These are phyloP conservation scores for Phenganax marumi DNA, from an alignment of 92 coral and sea anemone genomes.

Conservation along the genomic window DNA sequence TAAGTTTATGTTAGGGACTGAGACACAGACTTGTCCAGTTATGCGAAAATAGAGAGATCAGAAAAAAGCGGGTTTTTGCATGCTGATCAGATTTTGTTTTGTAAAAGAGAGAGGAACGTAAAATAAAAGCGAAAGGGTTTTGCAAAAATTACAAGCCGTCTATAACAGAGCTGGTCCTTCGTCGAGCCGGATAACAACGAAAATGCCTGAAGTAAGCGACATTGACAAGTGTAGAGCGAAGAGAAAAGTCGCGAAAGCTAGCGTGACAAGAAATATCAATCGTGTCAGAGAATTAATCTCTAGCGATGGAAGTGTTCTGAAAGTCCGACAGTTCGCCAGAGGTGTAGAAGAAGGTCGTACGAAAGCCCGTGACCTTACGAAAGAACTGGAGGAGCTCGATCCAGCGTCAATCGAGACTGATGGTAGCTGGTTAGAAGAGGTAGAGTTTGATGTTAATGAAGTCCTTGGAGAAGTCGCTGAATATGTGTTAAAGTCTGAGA, in stretches of 20 bases:
- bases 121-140: too few species aligned
- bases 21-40: too few species aligned
- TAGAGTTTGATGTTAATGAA: not conserved
- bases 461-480: not conserved
- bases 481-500: not conserved
- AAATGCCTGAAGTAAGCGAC: not conserved
- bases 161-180: not conserved
- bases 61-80: too few species aligned
- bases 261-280: constrained; percentile 24
- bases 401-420: constrained; percentile 30
- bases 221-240: constrained; percentile 23
- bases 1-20: too few species aligned
- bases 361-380: constrained; percentile 28
- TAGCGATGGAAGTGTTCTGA: constrained; percentile 24
- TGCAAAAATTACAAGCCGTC: too few species aligned
- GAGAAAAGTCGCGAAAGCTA: constrained; percentile 33
- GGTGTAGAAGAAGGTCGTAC: constrained; percentile 25
- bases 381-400: constrained; percentile 26
- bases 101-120: too few species aligned
- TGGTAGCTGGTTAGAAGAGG: not conserved
- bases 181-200: not conserved
- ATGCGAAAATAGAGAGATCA: too few species aligned
- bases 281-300: constrained; percentile 26
- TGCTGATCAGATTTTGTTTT: too few species aligned
- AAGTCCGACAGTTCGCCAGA: constrained; percentile 30